These are phyloP conservation scores for Podarcis muralis DNA, from an alignment of 2,113 vertebrate genomes.

Conservation along the genomic window DNA sequence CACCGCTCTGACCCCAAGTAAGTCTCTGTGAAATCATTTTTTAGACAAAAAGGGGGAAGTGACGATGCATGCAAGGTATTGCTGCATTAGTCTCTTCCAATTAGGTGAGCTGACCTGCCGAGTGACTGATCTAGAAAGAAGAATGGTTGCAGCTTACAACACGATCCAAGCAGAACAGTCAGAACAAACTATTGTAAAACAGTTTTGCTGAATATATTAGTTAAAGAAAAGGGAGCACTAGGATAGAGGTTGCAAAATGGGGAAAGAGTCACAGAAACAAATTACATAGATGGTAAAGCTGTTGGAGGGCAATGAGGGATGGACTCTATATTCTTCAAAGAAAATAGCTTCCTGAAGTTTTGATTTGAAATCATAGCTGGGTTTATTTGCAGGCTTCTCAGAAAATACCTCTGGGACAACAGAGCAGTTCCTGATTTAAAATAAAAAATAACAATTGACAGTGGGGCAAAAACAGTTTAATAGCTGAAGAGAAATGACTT, in stretches of 20 bases:
- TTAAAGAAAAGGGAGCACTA: constrained; percentile 25
- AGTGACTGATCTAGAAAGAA: constrained; percentile 41
- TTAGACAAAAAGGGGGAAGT: constrained; percentile 44
- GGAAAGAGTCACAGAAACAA: neutral
- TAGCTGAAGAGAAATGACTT: neutral
- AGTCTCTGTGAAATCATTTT: constrained; percentile 28
- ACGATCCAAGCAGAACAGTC: constrained; percentile 1
- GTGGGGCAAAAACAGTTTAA: constrained; percentile 4
- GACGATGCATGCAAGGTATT: constrained; percentile 24
- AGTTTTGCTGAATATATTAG: constrained; percentile 52
- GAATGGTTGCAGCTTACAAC: constrained; percentile 30
- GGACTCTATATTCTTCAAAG: constrained; percentile 42
- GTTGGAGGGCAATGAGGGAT: constrained; percentile 32
- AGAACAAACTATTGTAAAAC: constrained; percentile 40
- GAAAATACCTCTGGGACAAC: constrained; percentile 39
- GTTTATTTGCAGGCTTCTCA: constrained; percentile 50
- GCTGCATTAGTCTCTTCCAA: constrained; percentile 33
- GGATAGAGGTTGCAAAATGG: constrained; percentile 40
- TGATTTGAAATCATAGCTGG: constrained; percentile 46
- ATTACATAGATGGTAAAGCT: neutral
- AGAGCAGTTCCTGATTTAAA: constrained; percentile 36
- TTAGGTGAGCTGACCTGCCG: constrained; percentile 44
- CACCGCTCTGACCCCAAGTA: constrained; percentile 2
- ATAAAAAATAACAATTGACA: neutral
- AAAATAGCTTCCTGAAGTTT: constrained; percentile 50